Evolutionary conservation across 2,113 vertebrate species (phyloP).

Genomic region (Phoenicopterus ruber): DNA sequence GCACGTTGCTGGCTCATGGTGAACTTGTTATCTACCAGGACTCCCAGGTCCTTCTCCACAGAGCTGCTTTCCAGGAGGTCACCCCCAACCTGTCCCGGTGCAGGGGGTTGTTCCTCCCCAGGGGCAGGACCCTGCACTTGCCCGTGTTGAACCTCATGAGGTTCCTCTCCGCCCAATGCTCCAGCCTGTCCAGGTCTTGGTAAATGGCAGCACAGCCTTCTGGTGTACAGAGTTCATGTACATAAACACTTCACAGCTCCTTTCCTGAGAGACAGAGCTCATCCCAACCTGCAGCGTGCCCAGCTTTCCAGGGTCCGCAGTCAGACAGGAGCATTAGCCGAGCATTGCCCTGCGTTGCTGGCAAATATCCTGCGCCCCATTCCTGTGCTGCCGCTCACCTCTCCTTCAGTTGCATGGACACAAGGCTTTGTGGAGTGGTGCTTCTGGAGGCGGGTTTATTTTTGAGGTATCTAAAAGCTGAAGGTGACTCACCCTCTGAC

Average conservation of each 20-base stretch:
- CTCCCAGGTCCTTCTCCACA: too few relatives aligned
- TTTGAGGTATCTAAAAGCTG: not conserved
- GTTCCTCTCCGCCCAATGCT: too few relatives aligned
- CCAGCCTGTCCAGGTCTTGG: too few relatives aligned
- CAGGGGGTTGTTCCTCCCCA: too few relatives aligned
- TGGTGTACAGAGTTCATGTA: too few relatives aligned
- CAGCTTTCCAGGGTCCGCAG: not conserved
- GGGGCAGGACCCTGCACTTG: too few relatives aligned
- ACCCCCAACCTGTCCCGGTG: too few relatives aligned
- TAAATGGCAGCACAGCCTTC: too few relatives aligned
- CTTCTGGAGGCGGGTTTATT: not conserved
- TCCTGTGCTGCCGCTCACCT: not conserved
- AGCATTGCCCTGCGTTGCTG: not conserved
- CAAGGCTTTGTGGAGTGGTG: not conserved
- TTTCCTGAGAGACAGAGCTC: not conserved
- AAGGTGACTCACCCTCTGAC: not conserved
- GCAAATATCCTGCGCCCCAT: rapidly evolving
- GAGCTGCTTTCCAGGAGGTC: too few relatives aligned
- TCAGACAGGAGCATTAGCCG: rapidly evolving
- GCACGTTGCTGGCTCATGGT: too few relatives aligned
- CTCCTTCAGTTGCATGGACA: rapidly evolving
- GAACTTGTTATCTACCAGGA: too few relatives aligned
- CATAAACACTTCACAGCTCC: not conserved
- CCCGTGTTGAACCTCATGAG: too few relatives aligned
- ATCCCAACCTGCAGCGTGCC: rapidly evolving